Evolutionary conservation across 2,113 vertebrate genomes (phyloP).

Genomic region (Mixornis gularis): DNA sequence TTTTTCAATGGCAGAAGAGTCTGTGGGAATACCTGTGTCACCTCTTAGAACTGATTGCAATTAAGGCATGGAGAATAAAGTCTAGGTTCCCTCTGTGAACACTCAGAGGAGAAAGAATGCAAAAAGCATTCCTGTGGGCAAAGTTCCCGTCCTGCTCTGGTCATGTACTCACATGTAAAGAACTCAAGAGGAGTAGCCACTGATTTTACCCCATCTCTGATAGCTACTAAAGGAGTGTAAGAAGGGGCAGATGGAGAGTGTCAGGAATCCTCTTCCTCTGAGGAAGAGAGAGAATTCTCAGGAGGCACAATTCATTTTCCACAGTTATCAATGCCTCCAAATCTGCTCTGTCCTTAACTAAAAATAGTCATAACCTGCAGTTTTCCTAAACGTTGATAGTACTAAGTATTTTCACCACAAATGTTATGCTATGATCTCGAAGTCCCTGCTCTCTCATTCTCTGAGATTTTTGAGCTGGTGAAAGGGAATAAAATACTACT

Average conservation of each 20-base stretch:
- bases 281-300: neutral
- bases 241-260: neutral
- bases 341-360: neutral
- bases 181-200: neutral
- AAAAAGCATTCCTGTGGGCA: neutral
- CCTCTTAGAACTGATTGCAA: neutral
- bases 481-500: neutral
- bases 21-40: neutral
- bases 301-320: neutral
- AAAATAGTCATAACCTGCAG: neutral
- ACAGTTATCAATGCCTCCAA: neutral
- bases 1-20: neutral
- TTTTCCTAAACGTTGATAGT: neutral
- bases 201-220: neutral
- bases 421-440: neutral
- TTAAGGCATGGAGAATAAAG: neutral
- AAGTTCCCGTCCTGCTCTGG: rapidly evolving
- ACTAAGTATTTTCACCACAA: neutral
- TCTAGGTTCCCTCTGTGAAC: neutral
- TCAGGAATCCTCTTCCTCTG: neutral
- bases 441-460: neutral
- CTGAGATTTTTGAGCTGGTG: neutral
- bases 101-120: neutral
- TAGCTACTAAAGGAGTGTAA: neutral
- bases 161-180: neutral